Evolutionary conservation across 2,797 vertebrate species (phyloP), one percentile per base, ranked within the genome.

Genomic region (Brotula barbata): DNA sequence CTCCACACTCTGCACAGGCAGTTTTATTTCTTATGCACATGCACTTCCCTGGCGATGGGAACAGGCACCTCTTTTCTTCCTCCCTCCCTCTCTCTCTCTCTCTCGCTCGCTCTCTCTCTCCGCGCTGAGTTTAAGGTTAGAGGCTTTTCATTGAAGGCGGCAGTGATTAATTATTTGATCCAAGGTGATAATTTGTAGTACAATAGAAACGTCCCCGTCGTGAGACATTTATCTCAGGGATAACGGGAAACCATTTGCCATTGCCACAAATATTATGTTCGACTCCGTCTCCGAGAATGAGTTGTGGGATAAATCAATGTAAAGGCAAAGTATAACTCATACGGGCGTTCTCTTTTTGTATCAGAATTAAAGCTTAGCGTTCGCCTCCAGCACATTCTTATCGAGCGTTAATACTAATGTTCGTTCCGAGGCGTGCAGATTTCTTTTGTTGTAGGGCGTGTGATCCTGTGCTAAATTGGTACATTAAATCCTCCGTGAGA

Each of bases 391-490:
- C 76, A 68, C 89, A 89, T 84, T 74, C 84, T 88, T 85, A 88
- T 85, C 83, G 82, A 87, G 88, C 89, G 87, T 87, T 87, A 88
- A 84, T 87, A 85, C 83, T 83, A 83, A 75, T 81, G 83, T 81
- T 86, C 69, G 43, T 79, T 85, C 72, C 84, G 4, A 28, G 68
- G 81, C 62, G 51, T 42, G 81, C 70, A 61, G 77, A 78, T 83
- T 64, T 73, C 78, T 87, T 88, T 88, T 76, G 88, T 87, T 75
- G 76, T 66, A 67, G 68, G 82, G 76, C 70, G 75, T 80, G 85
- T 81, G 76, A 88, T 83, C 83, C 78, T 72, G 62, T 48, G 81
- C 85, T 87, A 89, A 86, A 88, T 87, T 84, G 78, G 83, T 81
- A 75, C 78, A 85, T 85, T 87, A 89, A 87, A 89, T 87, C 81